Conservation (phyloP, 1,140 invertebrate species). For the Panagrolaimus sp. region DNA sequence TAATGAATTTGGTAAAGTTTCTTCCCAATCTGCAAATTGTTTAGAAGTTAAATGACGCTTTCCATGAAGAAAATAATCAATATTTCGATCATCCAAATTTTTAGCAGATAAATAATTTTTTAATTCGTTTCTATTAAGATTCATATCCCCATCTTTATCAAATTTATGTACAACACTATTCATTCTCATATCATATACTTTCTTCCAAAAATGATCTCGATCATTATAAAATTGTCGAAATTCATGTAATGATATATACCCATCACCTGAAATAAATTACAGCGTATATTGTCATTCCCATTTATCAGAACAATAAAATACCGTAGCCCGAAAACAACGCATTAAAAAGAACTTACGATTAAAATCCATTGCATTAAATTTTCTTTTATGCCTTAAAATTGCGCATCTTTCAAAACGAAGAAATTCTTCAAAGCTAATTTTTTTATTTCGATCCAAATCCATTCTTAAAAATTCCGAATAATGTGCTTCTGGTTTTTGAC, state of each 20-base stretch:
- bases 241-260: neutral
- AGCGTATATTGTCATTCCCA: neutral
- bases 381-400: neutral
- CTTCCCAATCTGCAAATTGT: neutral
- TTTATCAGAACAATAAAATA: too few species aligned
- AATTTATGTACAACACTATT: neutral
- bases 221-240: slow-evolving; percentile 3
- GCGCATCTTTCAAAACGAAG: neutral
- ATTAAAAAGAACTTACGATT: neutral
- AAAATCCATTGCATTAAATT: neutral
- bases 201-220: neutral
- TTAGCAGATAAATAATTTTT: neutral
- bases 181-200: slow-evolving; percentile 7
- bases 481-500: neutral
- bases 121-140: neutral
- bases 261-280: neutral
- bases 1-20: neutral
- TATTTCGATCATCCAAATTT: neutral
- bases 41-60: neutral
- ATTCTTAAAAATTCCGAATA: neutral
- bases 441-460: neutral
- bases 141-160: neutral
- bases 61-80: neutral
- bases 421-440: slow-evolving; percentile 5
- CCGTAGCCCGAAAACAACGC: neutral